These are phyloP conservation scores for Napeogenes inachia DNA, from an alignment of 2,888 invertebrate genomes.

Conservation along the genomic window DNA sequence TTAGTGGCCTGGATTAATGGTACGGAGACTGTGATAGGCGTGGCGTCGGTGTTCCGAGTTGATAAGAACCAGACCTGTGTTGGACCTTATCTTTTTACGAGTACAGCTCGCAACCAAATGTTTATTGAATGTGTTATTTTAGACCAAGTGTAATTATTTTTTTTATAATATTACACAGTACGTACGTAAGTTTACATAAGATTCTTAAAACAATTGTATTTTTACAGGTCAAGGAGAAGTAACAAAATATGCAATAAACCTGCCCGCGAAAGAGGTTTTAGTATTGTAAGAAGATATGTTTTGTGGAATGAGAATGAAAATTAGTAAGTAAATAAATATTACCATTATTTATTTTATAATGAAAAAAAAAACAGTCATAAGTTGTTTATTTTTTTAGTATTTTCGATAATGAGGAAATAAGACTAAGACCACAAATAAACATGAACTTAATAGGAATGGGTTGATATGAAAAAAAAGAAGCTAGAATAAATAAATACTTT, in stretches of 20 bases:
- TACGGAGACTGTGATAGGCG: constrained; percentile 40
- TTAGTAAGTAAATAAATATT: background rate
- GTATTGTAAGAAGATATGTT: constrained; percentile 1
- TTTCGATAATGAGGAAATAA: no score
- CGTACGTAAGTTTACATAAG: no score
- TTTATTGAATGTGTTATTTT: constrained; percentile 46
- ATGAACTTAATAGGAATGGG: no score
- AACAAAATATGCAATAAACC: constrained; percentile 1
- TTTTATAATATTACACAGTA: no score
- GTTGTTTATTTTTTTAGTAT: no score
- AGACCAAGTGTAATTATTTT: constrained; percentile 18
- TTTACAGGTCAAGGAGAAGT: background rate
- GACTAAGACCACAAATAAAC: no score
- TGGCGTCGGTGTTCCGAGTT: constrained; percentile 51
- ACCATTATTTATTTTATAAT: no score
- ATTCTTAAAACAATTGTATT: background rate
- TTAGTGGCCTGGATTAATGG: constrained; percentile 45
- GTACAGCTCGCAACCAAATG: constrained; percentile 44
- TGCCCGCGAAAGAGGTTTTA: constrained; percentile 1
- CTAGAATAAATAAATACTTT: no score
- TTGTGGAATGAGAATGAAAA: background rate
- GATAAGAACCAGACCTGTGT: constrained; percentile 33
- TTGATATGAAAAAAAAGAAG: no score
- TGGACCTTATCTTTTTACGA: constrained; percentile 52
- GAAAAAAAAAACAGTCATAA: no score